These are phyloP conservation scores for Gerris lacustris DNA, from an alignment of 2,888 invertebrate genomes.

Conservation along the genomic window DNA sequence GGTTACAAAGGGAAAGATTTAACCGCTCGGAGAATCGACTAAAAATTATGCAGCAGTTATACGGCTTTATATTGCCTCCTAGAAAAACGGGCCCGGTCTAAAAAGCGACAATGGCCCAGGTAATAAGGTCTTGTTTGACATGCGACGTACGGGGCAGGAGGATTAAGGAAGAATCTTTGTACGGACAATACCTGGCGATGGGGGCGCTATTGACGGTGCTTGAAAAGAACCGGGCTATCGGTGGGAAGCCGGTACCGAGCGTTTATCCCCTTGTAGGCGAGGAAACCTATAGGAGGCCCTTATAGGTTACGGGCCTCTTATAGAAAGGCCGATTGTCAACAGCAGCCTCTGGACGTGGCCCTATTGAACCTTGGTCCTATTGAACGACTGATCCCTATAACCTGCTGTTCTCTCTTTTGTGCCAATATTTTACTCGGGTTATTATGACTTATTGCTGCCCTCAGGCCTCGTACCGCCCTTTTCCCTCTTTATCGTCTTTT, in stretches of 20 bases:
- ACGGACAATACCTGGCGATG: not conserved
- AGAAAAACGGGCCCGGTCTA: too few relatives aligned
- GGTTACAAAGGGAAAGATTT: too few relatives aligned
- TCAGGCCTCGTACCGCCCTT: not conserved
- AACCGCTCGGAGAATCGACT: not conserved
- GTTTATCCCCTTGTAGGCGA: not conserved
- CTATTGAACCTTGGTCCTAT: not conserved
- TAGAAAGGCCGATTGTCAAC: not conserved
- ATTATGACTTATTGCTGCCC: not conserved
- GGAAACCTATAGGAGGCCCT: not conserved
- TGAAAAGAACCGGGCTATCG: not conserved
- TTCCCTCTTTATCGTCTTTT: too few relatives aligned
- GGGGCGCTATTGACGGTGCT: too few relatives aligned
- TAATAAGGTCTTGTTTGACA: slow-evolving; percentile 3
- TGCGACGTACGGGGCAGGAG: not conserved
- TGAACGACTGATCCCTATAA: not conserved
- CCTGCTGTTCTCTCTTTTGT: not conserved
- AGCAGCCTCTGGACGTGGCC: not conserved
- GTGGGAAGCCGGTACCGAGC: not conserved
- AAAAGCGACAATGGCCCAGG: slow-evolving; percentile 1
- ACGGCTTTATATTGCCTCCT: not conserved
- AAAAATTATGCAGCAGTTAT: slow-evolving; percentile 5
- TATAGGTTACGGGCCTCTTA: not conserved
- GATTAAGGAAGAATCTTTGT: not conserved
- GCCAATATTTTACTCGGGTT: not conserved